A percentile compares a stretch with the other conserved stretches of the same genome.
These are phyloP conservation scores for Strix occidentalis DNA, from an alignment of 2,797 vertebrate genomes.

Conservation along the genomic window DNA sequence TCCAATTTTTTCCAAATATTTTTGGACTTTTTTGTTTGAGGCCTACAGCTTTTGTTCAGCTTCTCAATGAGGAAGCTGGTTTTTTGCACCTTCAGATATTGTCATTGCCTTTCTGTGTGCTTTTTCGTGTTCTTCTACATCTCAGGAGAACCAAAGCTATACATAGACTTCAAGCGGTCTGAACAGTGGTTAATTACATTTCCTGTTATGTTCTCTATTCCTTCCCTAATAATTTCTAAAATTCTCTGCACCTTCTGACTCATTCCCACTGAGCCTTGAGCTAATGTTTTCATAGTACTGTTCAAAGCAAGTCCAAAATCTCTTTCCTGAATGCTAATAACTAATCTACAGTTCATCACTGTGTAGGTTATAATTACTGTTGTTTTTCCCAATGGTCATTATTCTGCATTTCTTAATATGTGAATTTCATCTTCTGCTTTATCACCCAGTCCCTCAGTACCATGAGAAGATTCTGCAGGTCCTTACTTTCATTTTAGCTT, in stretches of 20 bases:
- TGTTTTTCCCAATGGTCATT: conserved; percentile 37
- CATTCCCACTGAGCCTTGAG: conserved; percentile 48
- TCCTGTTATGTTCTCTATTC: conserved; percentile 19
- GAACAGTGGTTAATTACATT: conserved; percentile 50
- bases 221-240: conserved; percentile 48
- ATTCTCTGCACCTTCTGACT: conserved; percentile 54
- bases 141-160: neutral
- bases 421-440: neutral
- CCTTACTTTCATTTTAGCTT: neutral
- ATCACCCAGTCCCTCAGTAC: neutral
- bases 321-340: conserved; percentile 55
- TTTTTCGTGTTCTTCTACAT: neutral
- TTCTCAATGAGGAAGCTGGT: neutral
- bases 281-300: conserved; percentile 46
- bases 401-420: conserved; percentile 13
- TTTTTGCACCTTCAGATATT: neutral
- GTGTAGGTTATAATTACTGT: conserved; percentile 39
- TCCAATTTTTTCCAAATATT: neutral
- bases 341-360: conserved; percentile 31
- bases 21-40: neutral
- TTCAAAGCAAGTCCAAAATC: conserved; percentile 27
- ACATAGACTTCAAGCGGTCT: neutral
- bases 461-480: neutral
- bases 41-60: neutral
- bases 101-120: neutral